These are phyloP conservation scores for Cottus gobio DNA, from an alignment of 2,113 vertebrate species.

Conservation along the genomic window DNA sequence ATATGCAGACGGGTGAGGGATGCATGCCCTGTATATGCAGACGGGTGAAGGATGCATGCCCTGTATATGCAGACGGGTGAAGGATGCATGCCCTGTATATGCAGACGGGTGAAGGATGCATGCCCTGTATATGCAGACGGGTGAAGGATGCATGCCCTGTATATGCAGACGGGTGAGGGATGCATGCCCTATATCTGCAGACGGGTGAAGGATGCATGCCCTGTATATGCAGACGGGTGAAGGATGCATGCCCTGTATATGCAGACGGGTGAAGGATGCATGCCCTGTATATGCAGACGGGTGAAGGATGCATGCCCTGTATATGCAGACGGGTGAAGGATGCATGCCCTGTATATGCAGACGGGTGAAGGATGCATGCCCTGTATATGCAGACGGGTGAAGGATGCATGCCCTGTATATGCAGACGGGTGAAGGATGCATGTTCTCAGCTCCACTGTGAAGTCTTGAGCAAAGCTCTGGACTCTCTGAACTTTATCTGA, in stretches of 20 bases:
- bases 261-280: too few relatives aligned
- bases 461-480: neutral
- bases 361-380: too few relatives aligned
- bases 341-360: too few relatives aligned
- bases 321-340: neutral
- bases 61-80: too few relatives aligned
- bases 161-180: neutral
- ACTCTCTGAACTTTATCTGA: slow-evolving; percentile 11
- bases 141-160: neutral
- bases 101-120: too few relatives aligned
- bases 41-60: neutral
- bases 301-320: neutral
- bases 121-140: neutral
- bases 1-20: too few relatives aligned
- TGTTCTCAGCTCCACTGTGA: too few relatives aligned
- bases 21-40: neutral
- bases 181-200: too few relatives aligned
- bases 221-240: neutral
- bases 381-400: neutral
- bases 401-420: neutral
- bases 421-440: neutral
- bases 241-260: neutral
- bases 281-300: neutral
- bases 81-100: too few relatives aligned
- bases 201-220: too few relatives aligned